Evolutionary conservation across 2,797 vertebrate species (phyloP).

Genomic region (Gephyroberyx darwinii): DNA sequence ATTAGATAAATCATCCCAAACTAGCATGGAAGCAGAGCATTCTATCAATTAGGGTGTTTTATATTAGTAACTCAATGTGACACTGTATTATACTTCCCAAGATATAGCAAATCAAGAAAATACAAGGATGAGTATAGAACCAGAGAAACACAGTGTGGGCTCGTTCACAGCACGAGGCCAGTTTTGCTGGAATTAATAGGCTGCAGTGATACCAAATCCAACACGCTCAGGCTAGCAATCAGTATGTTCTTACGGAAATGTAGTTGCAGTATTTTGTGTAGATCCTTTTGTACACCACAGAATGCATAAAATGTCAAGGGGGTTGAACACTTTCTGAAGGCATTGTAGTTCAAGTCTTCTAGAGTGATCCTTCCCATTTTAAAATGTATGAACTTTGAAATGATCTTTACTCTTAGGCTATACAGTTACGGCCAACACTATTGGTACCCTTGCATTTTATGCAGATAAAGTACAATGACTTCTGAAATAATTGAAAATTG

Average conservation of each 20-base stretch:
- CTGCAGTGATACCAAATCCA: not conserved
- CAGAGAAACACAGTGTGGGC: not conserved
- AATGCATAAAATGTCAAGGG: slow-evolving; percentile 14
- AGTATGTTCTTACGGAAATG: no score
- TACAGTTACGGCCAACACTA: not conserved
- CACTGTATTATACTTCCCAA: not conserved
- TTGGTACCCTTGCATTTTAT: no score
- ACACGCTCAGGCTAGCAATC: not conserved
- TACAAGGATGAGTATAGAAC: not conserved
- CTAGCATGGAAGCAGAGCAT: slow-evolving; percentile 44
- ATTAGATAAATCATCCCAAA: slow-evolving; percentile 69
- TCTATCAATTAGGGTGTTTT: slow-evolving; percentile 34
- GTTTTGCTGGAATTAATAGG: not conserved
- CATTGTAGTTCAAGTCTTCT: slow-evolving; percentile 40
- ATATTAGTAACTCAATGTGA: slow-evolving; percentile 4
- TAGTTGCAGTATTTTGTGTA: no score
- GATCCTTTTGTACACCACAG: slow-evolving; percentile 32
- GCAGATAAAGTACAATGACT: no score
- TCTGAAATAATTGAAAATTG: no score
- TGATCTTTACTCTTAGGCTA: slow-evolving; percentile 58
- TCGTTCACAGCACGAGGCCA: not conserved
- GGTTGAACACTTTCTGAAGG: slow-evolving; percentile 45
- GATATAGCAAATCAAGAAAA: slow-evolving; percentile 19
- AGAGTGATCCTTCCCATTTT: slow-evolving; percentile 54
- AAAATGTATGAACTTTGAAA: slow-evolving; percentile 57